These are phyloP conservation scores for Chironomus riparius DNA, from an alignment of 2,888 invertebrate species.

Conservation along the genomic window DNA sequence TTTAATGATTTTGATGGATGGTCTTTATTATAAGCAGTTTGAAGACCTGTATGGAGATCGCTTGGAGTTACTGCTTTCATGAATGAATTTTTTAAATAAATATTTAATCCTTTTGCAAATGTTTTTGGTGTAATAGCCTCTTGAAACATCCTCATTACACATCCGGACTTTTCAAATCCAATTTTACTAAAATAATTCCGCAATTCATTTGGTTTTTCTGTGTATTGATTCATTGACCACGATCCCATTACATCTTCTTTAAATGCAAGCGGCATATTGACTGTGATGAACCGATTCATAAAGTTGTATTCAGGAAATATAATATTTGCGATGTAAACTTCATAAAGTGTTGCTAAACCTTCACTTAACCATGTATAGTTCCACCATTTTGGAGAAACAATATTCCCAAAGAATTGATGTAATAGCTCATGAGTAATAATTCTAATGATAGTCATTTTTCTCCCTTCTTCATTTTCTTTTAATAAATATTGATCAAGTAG, in stretches of 20 bases:
- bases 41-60: background rate
- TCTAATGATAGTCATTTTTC: slow-evolving; percentile 40
- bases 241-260: background rate
- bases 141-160: slow-evolving; percentile 1
- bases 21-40: background rate
- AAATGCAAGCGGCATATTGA: background rate
- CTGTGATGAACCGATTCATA: slow-evolving; percentile 41
- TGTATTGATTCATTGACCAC: slow-evolving; percentile 46
- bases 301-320: slow-evolving; percentile 41
- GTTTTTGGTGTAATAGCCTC: background rate
- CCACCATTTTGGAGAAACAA: slow-evolving; percentile 56
- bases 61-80: background rate
- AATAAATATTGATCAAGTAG: background rate
- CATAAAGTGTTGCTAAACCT: slow-evolving; percentile 57
- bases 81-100: background rate
- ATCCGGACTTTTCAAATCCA: slow-evolving; percentile 54
- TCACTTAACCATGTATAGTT: slow-evolving; percentile 56
- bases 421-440: slow-evolving; percentile 45
- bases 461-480: background rate
- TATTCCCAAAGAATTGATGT: slow-evolving; percentile 66
- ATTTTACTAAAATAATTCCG: slow-evolving; percentile 50
- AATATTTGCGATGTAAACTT: slow-evolving; percentile 51
- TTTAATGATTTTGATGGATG: background rate
- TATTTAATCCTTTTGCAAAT: slow-evolving; percentile 2
- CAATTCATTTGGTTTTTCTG: slow-evolving; percentile 46